Conservation (phyloP, 2,113 vertebrate genomes). For the Lycaon pictus region DNA sequence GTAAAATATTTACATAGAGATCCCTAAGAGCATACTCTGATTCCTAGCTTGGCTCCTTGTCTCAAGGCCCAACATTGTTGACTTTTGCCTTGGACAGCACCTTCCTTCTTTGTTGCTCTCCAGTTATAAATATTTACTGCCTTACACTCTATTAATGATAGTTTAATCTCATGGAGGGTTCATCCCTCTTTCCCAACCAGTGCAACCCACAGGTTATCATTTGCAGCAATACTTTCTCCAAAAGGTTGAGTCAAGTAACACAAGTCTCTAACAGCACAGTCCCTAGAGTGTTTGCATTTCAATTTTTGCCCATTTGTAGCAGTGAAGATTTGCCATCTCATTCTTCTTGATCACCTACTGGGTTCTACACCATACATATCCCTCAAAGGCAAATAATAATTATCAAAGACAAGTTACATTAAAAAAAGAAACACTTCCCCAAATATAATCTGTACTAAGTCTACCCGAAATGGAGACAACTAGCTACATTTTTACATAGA, state of each 20-base stretch:
- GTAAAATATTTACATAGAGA: not conserved
- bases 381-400: not conserved
- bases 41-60: not conserved
- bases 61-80: not conserved
- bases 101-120: not conserved
- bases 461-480: constrained; percentile 33
- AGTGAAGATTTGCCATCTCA: not conserved
- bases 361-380: not conserved
- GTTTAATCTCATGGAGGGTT: not conserved
- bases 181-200: not conserved
- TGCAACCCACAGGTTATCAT: not conserved
- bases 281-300: not conserved
- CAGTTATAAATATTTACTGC: not conserved
- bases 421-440: constrained; percentile 6
- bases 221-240: not conserved
- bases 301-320: not conserved
- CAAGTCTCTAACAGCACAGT: not conserved
- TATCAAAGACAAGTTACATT: constrained; percentile 39
- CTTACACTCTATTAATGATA: not conserved
- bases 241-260: not conserved
- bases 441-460: not conserved
- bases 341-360: not conserved
- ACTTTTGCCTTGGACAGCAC: not conserved
- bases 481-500: constrained; percentile 44
- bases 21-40: not conserved